phyloP scores from a whole-genome alignment of 2,113 vertebrate genomes.

The Serilophus lunatus region DNA sequence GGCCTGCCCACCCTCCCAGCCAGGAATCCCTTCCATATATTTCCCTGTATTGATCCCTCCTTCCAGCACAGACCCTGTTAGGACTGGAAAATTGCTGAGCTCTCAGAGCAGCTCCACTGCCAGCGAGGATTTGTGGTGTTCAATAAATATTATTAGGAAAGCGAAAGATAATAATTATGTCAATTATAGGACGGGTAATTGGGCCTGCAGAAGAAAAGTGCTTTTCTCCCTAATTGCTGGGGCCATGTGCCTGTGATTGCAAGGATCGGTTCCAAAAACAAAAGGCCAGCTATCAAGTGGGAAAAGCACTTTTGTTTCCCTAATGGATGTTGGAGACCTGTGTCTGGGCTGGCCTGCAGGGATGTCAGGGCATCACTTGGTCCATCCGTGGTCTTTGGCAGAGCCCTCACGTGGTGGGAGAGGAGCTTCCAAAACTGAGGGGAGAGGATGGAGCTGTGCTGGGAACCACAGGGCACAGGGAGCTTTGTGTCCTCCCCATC shows the following conservation, averaged over 20 bases:
- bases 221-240: slow-evolving; percentile 42
- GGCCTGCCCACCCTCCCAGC: not conserved
- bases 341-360: not conserved
- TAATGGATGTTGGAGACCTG: not conserved
- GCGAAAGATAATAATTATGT: slow-evolving; percentile 39
- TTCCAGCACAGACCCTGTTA: not conserved
- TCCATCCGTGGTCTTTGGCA: not conserved
- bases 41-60: not conserved
- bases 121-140: slow-evolving; percentile 17
- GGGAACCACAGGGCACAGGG: not conserved
- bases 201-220: slow-evolving; percentile 43
- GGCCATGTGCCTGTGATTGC: slow-evolving; percentile 13
- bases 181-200: slow-evolving; percentile 13
- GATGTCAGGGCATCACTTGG: not conserved
- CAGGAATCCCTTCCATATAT: not conserved
- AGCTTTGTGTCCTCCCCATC: not conserved
- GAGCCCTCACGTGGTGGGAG: not conserved
- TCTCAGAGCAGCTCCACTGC: not conserved
- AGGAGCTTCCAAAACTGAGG: not conserved
- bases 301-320: not conserved
- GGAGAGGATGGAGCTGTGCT: accelerated
- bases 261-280: not conserved
- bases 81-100: not conserved
- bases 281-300: not conserved
- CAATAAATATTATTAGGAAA: slow-evolving; percentile 51